Evolutionary conservation across 2,888 invertebrate species (phyloP), one percentile per base, ranked within the genome.

Genomic region (Tachystola acroxantha): DNA sequence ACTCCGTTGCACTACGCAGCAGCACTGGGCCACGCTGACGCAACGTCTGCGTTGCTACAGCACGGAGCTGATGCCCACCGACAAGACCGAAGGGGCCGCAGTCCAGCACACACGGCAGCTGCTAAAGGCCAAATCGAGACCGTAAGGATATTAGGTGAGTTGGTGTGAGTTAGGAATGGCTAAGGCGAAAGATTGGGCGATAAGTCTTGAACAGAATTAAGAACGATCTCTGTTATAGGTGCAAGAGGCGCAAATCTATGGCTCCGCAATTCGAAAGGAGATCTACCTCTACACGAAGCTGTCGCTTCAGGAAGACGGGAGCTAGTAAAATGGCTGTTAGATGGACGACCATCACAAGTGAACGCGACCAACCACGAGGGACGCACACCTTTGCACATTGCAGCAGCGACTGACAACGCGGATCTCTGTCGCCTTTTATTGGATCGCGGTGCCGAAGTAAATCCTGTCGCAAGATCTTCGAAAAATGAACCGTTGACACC

Each of bases 1-100:
- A 97, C 98, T 0, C 95, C 99, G 0, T 79, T 99, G 14, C 99
- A 99, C 78, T 99, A 99, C 68, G 96, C 99, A 2, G 96, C 97
- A 1, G 98, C 98, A 0, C 85, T 98, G 34, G 98, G 98, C 0
- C 98, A 99, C 67, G 95, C 96, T 0, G 97, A 98, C 64, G 96
- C 97, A 10, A 97, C 97, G 0, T 92, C 94, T 2, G 88, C 96
- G 2, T 86, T 99, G 27, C 85, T 99, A n/a, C 92, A 94, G 42
- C 92, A 95, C 46, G 96, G 96, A 0, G 96, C 98, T 0, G 93
- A 98, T 70, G 92, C 96, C 0, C 96, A 98, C 79, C 90, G 96
- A 10, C 97, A 97, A 71, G 99, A 98, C 68, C 89, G 94, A 34
- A 94, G 96, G 67, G 97, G 97, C 7, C 89, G 98, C 46, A 97